Percentiles rank a stretch among this genome's conserved stretches.
Evolutionary conservation across 1,140 invertebrate genomes (phyloP).

Genomic region (Bombus pyrosoma): DNA sequence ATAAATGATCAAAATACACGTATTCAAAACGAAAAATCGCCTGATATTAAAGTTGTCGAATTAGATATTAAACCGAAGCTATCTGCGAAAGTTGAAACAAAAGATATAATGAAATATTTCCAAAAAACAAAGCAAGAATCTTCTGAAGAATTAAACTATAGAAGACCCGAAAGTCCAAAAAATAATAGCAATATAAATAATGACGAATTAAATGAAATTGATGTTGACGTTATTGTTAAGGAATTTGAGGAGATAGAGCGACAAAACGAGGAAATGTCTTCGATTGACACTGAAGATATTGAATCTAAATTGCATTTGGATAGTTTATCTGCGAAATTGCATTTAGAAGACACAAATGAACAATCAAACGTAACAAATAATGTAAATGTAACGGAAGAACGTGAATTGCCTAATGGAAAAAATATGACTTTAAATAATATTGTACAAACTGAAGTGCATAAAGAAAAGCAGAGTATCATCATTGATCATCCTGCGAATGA

Average conservation of each 20-base stretch:
- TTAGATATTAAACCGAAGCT: slow-evolving; percentile 73
- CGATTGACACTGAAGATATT: neutral
- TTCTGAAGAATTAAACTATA: neutral
- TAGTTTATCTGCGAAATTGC: neutral
- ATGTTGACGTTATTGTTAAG: slow-evolving; percentile 29
- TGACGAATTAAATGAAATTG: slow-evolving; percentile 13
- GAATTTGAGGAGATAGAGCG: slow-evolving; percentile 52
- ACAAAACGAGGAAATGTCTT: neutral
- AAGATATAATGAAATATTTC: slow-evolving; percentile 79
- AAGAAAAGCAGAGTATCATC: neutral
- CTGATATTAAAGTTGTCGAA: slow-evolving; percentile 57
- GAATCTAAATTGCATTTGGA: slow-evolving; percentile 11
- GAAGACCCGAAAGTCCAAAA: neutral
- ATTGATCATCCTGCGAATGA: neutral
- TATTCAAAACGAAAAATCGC: slow-evolving; percentile 21
- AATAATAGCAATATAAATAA: slow-evolving; percentile 4
- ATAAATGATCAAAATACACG: neutral
- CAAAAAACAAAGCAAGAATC: slow-evolving; percentile 27
- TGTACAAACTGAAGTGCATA: neutral
- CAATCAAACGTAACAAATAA: neutral
- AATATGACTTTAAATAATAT: neutral
- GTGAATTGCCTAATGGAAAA: neutral
- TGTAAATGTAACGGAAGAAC: neutral
- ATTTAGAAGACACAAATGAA: slow-evolving; percentile 1
- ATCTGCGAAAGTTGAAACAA: slow-evolving; percentile 73